Evolutionary conservation across 2,888 invertebrate genomes (phyloP).

Genomic region (Lithophane socia): DNA sequence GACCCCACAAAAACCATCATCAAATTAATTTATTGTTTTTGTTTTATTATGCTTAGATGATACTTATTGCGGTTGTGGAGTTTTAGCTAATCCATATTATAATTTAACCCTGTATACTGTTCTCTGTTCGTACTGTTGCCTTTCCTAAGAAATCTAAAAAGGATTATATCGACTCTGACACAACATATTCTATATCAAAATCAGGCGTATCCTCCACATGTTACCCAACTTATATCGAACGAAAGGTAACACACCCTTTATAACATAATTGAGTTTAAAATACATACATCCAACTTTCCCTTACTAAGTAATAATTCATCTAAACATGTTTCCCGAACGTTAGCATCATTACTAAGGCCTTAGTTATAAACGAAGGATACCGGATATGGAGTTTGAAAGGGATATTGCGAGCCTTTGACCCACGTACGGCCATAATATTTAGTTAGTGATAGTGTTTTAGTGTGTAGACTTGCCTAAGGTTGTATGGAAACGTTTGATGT

Average conservation of each 20-base stretch:
- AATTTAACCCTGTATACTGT: too few species aligned
- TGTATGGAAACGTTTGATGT: neutral
- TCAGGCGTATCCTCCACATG: neutral
- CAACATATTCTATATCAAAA: neutral
- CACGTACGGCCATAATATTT: conserved; percentile 43
- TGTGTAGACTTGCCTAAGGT: neutral
- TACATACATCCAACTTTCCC: conserved; percentile 31
- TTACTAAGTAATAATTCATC: conserved; percentile 62
- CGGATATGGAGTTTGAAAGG: conserved; percentile 51
- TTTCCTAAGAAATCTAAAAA: neutral
- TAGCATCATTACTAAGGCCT: conserved; percentile 59
- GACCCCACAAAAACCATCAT: too few species aligned
- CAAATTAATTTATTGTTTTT: too few species aligned
- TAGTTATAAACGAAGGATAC: conserved; percentile 58
- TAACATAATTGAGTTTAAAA: conserved; percentile 21
- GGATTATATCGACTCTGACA: neutral
- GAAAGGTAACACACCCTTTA: neutral
- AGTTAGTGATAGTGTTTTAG: conserved; percentile 31
- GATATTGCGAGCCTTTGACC: conserved; percentile 49
- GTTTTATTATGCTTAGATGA: too few species aligned
- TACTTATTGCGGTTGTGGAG: too few species aligned
- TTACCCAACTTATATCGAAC: conserved; percentile 9
- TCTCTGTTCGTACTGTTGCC: neutral
- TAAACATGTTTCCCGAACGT: conserved; percentile 42
- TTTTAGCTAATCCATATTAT: too few species aligned